These are phyloP conservation scores for Hyles lineata DNA, from an alignment of 2,888 invertebrate genomes.

Conservation along the genomic window DNA sequence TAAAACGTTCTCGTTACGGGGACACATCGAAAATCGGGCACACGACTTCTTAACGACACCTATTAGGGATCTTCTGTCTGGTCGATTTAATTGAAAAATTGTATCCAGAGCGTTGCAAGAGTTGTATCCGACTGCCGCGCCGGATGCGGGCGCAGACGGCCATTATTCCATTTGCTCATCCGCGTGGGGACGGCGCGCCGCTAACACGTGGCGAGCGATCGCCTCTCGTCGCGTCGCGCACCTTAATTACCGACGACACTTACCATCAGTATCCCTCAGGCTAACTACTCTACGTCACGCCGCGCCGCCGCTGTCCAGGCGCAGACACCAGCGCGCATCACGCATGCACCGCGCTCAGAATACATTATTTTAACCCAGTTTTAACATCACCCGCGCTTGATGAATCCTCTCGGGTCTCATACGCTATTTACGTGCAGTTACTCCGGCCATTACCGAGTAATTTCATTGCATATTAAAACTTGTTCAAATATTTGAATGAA, in stretches of 20 bases:
- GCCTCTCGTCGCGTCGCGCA: slow-evolving; percentile 53
- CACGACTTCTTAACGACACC: slow-evolving; percentile 85
- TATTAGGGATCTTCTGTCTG: slow-evolving; percentile 84
- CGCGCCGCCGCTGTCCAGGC: not conserved
- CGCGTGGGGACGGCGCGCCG: slow-evolving; percentile 74
- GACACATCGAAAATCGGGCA: slow-evolving; percentile 84
- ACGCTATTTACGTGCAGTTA: slow-evolving; percentile 17
- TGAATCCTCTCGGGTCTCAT: slow-evolving; percentile 16
- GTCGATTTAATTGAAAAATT: slow-evolving; percentile 85
- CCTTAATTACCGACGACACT: slow-evolving; percentile 65
- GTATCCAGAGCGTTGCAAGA: slow-evolving; percentile 82
- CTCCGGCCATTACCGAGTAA: slow-evolving; percentile 12
- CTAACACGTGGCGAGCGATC: slow-evolving; percentile 75
- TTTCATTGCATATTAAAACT: slow-evolving; percentile 20
- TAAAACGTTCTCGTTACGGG: slow-evolving; percentile 82
- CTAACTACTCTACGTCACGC: not conserved
- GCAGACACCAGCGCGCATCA: slow-evolving; percentile 1
- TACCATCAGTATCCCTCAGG: slow-evolving; percentile 33
- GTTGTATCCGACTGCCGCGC: slow-evolving; percentile 81
- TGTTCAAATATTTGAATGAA: slow-evolving; percentile 18
- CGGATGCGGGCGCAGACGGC: slow-evolving; percentile 85
- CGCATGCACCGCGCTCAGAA: not conserved
- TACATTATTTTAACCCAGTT: slow-evolving; percentile 21
- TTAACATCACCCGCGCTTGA: slow-evolving; percentile 16
- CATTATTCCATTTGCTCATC: slow-evolving; percentile 84